Conservation (phyloP, 2,888 invertebrate genomes). For the Eupithecia exiguata region DNA sequence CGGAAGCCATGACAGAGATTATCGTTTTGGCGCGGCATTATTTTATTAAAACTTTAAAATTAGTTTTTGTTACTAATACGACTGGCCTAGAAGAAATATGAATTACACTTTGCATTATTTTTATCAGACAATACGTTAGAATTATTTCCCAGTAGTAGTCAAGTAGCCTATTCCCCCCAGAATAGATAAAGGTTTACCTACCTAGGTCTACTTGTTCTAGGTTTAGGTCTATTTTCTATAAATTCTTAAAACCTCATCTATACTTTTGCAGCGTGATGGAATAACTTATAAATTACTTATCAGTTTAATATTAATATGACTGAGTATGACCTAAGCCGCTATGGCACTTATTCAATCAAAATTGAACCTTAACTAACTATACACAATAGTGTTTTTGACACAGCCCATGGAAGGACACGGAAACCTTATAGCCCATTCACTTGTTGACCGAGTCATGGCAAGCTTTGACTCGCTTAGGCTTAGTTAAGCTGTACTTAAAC, state of each 20-base stretch:
- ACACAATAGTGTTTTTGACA: slow-evolving; percentile 63
- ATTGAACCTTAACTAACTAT: slow-evolving; percentile 48
- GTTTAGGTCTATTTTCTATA: too few relatives aligned
- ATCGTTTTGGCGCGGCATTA: too few relatives aligned
- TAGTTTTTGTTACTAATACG: too few relatives aligned
- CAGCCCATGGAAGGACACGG: slow-evolving; percentile 59
- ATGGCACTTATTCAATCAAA: slow-evolving; percentile 52
- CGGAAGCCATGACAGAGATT: too few relatives aligned
- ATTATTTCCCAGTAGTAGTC: too few relatives aligned
- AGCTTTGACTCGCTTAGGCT: neutral
- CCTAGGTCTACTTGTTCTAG: too few relatives aligned
- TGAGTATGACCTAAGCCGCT: slow-evolving; percentile 28
- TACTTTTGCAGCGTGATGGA: neutral
- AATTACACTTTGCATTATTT: too few relatives aligned
- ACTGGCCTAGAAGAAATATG: too few relatives aligned
- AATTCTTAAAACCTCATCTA: neutral
- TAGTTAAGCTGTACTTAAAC: neutral
- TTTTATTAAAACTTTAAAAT: too few relatives aligned
- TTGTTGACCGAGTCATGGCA: neutral
- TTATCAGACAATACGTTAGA: too few relatives aligned
- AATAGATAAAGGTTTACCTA: neutral
- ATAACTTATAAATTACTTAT: neutral
- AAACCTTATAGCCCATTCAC: slow-evolving; percentile 38
- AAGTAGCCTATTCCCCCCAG: too few relatives aligned
- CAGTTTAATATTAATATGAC: neutral